Conservation (phyloP, 2,797 vertebrate genomes). For the Acrossocheilus fasciatus region DNA sequence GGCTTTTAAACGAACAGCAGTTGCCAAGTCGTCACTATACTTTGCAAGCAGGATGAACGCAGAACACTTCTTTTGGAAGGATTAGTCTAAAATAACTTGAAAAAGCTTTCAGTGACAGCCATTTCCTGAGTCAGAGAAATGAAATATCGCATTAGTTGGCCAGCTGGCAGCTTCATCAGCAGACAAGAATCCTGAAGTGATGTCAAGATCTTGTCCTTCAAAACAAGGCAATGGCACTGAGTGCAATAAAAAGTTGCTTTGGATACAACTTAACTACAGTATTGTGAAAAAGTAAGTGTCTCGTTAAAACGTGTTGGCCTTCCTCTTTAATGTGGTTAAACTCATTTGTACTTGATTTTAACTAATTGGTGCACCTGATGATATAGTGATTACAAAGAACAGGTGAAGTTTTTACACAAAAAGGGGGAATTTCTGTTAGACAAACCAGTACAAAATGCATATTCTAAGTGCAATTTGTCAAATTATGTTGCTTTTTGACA, state of each 20-base stretch:
- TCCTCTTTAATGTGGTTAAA: not conserved
- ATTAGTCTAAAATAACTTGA: not conserved
- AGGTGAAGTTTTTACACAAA: not conserved
- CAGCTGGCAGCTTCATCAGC: not conserved
- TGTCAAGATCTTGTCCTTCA: constrained; percentile 14
- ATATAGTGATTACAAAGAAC: not conserved
- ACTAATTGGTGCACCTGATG: not conserved
- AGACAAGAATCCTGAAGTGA: not conserved
- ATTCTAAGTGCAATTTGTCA: too few species aligned
- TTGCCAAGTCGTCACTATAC: not conserved
- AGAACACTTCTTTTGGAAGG: not conserved
- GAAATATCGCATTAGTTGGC: not conserved
- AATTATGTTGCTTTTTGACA: not conserved
- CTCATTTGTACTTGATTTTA: not conserved
- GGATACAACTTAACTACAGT: not conserved
- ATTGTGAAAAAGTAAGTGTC: not conserved
- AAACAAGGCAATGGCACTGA: not conserved
- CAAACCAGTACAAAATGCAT: too few species aligned
- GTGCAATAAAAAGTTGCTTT: not conserved
- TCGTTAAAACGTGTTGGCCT: not conserved
- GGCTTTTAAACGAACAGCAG: not conserved
- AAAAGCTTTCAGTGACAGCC: constrained; percentile 3
- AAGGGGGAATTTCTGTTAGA: not conserved
- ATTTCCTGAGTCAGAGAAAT: constrained; percentile 24
- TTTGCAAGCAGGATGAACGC: not conserved